Evolutionary conservation across 2,113 vertebrate genomes (phyloP).

Genomic region (Cyanoderma ruficeps): DNA sequence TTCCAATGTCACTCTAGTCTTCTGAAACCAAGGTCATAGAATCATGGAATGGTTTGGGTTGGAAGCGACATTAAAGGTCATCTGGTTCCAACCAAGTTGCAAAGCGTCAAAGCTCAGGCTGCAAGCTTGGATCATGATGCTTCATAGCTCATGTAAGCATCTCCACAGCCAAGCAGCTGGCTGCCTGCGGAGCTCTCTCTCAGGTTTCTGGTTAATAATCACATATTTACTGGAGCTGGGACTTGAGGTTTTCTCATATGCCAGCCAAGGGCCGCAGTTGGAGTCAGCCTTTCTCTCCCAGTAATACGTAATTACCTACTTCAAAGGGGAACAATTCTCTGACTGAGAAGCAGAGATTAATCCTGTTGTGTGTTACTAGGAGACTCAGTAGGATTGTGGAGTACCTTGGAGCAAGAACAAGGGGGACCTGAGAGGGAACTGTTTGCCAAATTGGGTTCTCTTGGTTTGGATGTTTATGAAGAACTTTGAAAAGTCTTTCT

Average conservation of each 20-base stretch:
- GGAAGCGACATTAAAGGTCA: neutral
- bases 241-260: neutral
- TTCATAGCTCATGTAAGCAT: neutral
- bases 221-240: neutral
- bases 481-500: neutral
- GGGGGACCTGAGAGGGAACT: neutral
- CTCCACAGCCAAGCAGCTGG: neutral
- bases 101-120: neutral
- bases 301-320: neutral
- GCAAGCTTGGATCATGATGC: rapidly evolving
- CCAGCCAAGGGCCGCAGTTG: neutral
- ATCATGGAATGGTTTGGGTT: neutral
- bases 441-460: neutral
- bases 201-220: neutral
- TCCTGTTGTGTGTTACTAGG: neutral
- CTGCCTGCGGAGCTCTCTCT: neutral
- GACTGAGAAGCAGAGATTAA: neutral
- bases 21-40: neutral
- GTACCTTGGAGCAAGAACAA: neutral
- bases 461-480: neutral
- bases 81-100: neutral
- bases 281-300: neutral
- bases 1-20: neutral
- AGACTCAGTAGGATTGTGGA: neutral
- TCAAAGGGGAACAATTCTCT: neutral